Conservation (phyloP, 2,113 vertebrate genomes). For the Centropus unirufus region DNA sequence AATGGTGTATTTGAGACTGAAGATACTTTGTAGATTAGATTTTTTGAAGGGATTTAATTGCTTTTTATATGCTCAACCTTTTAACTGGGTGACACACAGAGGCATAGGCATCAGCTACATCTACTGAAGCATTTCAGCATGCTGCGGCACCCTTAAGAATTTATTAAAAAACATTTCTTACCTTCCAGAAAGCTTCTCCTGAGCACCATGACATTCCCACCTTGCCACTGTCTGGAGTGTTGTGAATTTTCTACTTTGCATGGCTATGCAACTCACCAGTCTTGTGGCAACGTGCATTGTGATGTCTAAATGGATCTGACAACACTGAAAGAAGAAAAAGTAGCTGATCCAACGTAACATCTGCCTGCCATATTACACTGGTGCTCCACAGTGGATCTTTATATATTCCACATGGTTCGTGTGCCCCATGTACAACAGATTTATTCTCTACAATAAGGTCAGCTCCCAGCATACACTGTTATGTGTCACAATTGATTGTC, state of each 20-base stretch:
- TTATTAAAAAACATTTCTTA: not conserved
- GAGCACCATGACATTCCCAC: not conserved
- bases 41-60: not conserved
- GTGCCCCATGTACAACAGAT: not conserved
- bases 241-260: not conserved
- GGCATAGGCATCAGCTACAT: not conserved
- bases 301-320: not conserved
- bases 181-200: not conserved
- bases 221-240: not conserved
- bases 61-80: not conserved
- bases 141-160: not conserved
- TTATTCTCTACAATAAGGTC: slow-evolving; percentile 6
- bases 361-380: slow-evolving; percentile 24
- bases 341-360: not conserved
- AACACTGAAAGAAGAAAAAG: not conserved
- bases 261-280: not conserved
- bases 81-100: not conserved
- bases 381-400: not conserved
- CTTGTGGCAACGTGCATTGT: not conserved
- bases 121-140: not conserved
- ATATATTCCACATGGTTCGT: not conserved
- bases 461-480: not conserved
- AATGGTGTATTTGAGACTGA: not conserved
- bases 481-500: not conserved
- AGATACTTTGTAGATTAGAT: not conserved